Conservation (phyloP, 2,888 invertebrate species). For the Tinea trinotella region DNA sequence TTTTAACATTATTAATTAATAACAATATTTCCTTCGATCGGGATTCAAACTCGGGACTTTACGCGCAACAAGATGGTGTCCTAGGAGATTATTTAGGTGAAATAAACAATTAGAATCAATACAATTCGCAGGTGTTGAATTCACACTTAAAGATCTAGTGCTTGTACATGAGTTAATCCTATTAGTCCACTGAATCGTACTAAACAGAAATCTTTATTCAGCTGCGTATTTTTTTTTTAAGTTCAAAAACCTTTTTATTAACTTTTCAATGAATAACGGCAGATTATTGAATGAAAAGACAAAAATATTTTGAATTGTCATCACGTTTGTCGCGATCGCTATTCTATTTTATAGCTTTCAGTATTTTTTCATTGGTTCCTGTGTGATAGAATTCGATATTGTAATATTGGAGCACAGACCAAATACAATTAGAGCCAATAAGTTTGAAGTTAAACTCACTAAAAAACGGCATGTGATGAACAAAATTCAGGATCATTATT, state of each 20-base stretch:
- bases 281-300: conserved; percentile 8
- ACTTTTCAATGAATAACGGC: not conserved
- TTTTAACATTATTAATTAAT: too few species aligned
- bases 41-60: too few species aligned
- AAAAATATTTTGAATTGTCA: conserved; percentile 14
- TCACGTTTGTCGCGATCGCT: conserved; percentile 10
- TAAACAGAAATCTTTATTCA: not conserved
- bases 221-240: too few species aligned
- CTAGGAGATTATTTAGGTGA: too few species aligned
- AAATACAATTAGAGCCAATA: too few species aligned
- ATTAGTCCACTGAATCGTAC: not conserved
- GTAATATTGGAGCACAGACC: too few species aligned
- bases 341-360: conserved; percentile 3
- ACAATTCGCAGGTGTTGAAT: not conserved
- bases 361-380: conserved; percentile 11
- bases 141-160: not conserved
- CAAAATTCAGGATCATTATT: too few species aligned
- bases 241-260: not conserved
- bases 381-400: conserved; percentile 15
- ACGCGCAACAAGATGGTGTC: too few species aligned
- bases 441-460: too few species aligned
- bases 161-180: not conserved
- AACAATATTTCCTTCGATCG: too few species aligned
- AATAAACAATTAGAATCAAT: too few species aligned
- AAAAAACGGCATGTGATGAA: too few species aligned